phyloP scores from a whole-genome alignment of 2,888 invertebrate species.

The Fragum sueziense region DNA sequence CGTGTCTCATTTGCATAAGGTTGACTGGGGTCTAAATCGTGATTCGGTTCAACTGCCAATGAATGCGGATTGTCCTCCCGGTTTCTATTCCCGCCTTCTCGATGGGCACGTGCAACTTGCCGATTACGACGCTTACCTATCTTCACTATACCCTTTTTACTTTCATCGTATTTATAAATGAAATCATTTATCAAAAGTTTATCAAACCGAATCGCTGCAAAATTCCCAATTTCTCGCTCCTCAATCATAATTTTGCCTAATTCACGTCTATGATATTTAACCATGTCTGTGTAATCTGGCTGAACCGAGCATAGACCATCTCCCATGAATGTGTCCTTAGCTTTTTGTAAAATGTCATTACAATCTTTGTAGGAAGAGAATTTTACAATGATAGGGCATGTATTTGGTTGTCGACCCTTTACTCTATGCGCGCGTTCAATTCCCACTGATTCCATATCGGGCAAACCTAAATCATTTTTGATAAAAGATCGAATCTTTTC shows the following conservation, averaged over 20 bases:
- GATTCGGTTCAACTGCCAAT: not conserved
- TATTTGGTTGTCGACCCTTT: conserved; percentile 19
- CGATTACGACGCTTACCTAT: not conserved
- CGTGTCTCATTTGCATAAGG: conserved; percentile 1
- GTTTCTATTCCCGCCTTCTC: not conserved
- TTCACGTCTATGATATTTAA: conserved; percentile 5
- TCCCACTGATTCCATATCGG: conserved; percentile 14
- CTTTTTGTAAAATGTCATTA: conserved; percentile 16
- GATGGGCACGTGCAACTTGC: not conserved
- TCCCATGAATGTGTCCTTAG: conserved; percentile 11
- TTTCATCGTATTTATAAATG: conserved; percentile 24
- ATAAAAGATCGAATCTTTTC: conserved; percentile 22
- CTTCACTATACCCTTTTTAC: not conserved
- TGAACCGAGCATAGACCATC: conserved; percentile 13
- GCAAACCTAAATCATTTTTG: conserved; percentile 17
- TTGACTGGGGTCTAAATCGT: not conserved
- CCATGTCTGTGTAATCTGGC: conserved; percentile 26
- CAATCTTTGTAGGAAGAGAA: conserved; percentile 26
- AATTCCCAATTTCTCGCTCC: conserved; percentile 13
- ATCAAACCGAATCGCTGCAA: conserved; percentile 25
- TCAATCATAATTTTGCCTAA: not conserved
- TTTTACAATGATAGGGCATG: conserved; percentile 37
- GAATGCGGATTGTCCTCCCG: not conserved
- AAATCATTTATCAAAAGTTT: conserved; percentile 19
- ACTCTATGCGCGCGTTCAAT: conserved; percentile 38